Evolutionary conservation across 23 tunicate species (phyloP), one percentile per base, ranked within the genome.

Genomic region (Trididemnum miniatum): DNA sequence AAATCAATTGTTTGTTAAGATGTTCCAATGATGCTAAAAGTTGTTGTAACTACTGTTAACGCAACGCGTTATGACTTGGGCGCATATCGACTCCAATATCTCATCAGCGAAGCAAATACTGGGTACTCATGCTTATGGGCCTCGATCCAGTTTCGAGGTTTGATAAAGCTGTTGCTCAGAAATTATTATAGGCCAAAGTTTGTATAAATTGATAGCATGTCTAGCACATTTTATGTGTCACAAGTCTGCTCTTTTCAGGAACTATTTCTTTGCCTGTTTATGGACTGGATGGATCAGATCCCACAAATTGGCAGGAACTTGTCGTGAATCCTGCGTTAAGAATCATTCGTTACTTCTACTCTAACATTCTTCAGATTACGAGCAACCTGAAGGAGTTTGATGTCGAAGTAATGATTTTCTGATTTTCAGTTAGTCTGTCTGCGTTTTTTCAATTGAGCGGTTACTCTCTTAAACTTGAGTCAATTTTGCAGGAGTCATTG

Each of bases 271-370:
- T 82, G 1, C 82, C 85, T 27, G 96, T 96, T 29, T 96, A 78
- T 74, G 52, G 78, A n/a, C 82, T 96, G 29, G 93, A 96, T 82
- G 90, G 94, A 2, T 65, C 92, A 9, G 81, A 90, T 37, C 96
- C 96, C 2, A n/a, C 65, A 12, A n/a, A 35, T 4, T 96, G 99
- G 99, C 78, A 89, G 22, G 71, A 77, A 34, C n/a, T 31, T 29
- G 97, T 87, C 0, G 59, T 60, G 0, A 31, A 57, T 34, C 97
- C 97, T 3, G 75, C 97, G 9, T 57, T 92, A 57, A 79, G 82
- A 33, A 23, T 83, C 1, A 35, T 92, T 23, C 30, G 44, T 35
- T 44, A 51, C 0, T 74, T 71, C n/a, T 74, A 66, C 38, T 12
- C 50, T 24, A 12, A 33, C 67, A 37, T 78, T 40, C 31, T 60